Conservation (phyloP, 2,797 vertebrate species). For the Columba guinea region DNA sequence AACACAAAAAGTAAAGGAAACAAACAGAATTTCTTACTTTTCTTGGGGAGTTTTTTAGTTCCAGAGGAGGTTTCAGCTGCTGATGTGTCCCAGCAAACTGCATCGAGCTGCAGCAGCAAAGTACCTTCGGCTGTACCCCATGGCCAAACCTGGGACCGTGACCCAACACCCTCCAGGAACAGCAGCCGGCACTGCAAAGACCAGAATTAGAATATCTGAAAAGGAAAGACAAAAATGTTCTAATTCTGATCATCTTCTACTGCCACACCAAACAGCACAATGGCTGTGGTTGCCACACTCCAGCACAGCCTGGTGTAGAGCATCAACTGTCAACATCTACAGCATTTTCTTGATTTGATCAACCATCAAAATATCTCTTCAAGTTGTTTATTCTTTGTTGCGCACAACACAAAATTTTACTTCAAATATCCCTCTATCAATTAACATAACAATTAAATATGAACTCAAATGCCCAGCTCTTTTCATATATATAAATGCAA, state of each 20-base stretch:
- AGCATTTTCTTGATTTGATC: not conserved
- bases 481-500: fast-evolving
- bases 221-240: too few relatives aligned
- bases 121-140: too few relatives aligned
- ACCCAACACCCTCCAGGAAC: not conserved
- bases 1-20: not conserved
- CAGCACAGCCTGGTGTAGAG: not conserved
- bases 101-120: fast-evolving
- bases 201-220: too few relatives aligned
- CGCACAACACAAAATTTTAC: not conserved
- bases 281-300: fast-evolving
- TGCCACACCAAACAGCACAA: fast-evolving
- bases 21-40: not conserved
- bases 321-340: not conserved
- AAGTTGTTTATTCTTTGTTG: not conserved
- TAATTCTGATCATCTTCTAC: not conserved
- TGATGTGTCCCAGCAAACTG: not conserved
- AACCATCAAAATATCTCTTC: not conserved
- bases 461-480: not conserved
- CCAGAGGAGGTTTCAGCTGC: too few relatives aligned
- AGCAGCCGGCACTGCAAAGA: not conserved
- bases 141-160: fast-evolving
- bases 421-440: not conserved
- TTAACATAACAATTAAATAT: not conserved
- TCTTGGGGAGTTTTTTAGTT: not conserved